Evolutionary conservation across 2,113 vertebrate genomes (phyloP).

Genomic region (Gopherus flavomarginatus): DNA sequence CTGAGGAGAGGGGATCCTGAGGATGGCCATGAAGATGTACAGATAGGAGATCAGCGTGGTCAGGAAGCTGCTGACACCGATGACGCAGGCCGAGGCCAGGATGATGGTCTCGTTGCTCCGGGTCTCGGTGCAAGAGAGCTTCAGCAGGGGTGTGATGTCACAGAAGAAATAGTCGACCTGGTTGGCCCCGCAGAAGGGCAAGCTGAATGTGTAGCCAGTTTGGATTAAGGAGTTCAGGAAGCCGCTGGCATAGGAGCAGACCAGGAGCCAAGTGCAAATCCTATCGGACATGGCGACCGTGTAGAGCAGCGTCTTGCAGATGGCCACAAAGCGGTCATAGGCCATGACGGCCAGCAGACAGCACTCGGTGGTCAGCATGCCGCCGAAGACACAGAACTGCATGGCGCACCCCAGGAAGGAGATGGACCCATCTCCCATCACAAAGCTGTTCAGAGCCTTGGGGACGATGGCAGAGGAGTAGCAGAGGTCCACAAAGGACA

Average conservation of each 20-base stretch:
- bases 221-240: background rate
- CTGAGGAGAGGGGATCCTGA: slow-evolving; percentile 26
- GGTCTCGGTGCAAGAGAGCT: slow-evolving; percentile 55
- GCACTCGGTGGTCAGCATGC: background rate
- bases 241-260: slow-evolving; percentile 14
- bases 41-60: slow-evolving; percentile 47
- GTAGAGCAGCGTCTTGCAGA: background rate
- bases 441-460: background rate
- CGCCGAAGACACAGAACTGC: background rate
- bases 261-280: background rate
- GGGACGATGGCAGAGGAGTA: background rate
- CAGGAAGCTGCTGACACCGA: background rate
- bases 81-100: slow-evolving; percentile 11
- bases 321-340: background rate
- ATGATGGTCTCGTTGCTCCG: slow-evolving; percentile 19
- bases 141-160: slow-evolving; percentile 60
- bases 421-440: background rate
- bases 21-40: slow-evolving; percentile 42
- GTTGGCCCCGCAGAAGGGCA: slow-evolving; percentile 56
- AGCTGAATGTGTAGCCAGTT: slow-evolving; percentile 26
- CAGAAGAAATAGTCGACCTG: slow-evolving; percentile 67
- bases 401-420: background rate
- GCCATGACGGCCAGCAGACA: background rate
- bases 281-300: background rate
- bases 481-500: background rate